Percentiles rank a stretch among this genome's conserved stretches.
Conservation (phyloP, 1,140 invertebrate genomes). For the Drosophila watanabei region DNA sequence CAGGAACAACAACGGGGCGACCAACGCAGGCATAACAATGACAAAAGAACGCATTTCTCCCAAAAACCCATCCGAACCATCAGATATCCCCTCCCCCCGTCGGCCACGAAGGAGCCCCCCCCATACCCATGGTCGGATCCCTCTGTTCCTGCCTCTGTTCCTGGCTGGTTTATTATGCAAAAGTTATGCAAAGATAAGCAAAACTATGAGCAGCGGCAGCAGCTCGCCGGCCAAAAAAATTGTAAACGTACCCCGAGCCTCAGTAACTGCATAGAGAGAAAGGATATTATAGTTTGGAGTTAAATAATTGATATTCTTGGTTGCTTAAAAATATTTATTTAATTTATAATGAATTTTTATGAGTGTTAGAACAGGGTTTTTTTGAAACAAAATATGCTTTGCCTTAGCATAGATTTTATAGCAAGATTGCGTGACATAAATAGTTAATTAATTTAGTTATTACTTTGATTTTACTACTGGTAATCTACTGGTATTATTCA, state of each 20-base stretch:
- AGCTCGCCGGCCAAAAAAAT: constrained; percentile 74
- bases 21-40: constrained; percentile 69
- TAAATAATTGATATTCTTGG: not conserved
- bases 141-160: constrained; percentile 41
- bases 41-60: constrained; percentile 77
- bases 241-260: constrained; percentile 38
- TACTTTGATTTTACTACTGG: not conserved
- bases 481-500: not conserved
- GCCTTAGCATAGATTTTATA: not conserved
- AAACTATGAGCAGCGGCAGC: constrained; percentile 82
- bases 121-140: constrained; percentile 8
- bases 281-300: not conserved
- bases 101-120: not conserved
- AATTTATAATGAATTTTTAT: not conserved
- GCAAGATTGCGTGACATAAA: not conserved
- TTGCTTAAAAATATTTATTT: not conserved
- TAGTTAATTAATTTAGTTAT: not conserved
- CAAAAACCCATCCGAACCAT: constrained; percentile 16
- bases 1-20: constrained; percentile 50
- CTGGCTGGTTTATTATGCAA: constrained; percentile 83
- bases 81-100: constrained; percentile 9
- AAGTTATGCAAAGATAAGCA: constrained; percentile 84
- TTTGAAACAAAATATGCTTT: too few relatives aligned
- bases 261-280: constrained; percentile 13
- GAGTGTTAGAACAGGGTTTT: not conserved